Evolutionary conservation across 2,113 vertebrate species (phyloP).

Genomic region (Galemys pyrenaicus): DNA sequence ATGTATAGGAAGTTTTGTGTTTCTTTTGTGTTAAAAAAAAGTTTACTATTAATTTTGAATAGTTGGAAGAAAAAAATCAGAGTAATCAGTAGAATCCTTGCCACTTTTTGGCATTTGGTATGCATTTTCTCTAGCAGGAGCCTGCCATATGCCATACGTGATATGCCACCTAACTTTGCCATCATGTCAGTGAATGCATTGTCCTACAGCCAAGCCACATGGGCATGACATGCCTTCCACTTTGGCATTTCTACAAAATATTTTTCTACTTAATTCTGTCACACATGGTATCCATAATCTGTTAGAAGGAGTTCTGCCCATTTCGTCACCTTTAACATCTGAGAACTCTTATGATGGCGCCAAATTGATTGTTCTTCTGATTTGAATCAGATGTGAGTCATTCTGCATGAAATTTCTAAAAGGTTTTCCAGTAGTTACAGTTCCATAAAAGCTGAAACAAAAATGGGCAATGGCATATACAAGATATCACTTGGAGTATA

Average conservation of each 20-base stretch:
- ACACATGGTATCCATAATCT: conserved; percentile 79
- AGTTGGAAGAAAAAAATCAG: conserved; percentile 53
- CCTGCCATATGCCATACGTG: conserved; percentile 76
- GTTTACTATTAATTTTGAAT: conserved; percentile 62
- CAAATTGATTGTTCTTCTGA: conserved; percentile 76
- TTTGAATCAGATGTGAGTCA: conserved; percentile 68
- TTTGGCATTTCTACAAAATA: conserved; percentile 76
- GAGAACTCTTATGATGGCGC: conserved; percentile 59
- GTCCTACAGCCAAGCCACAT: conserved; percentile 80
- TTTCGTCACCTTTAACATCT: conserved; percentile 81
- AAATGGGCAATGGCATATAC: conserved; percentile 23
- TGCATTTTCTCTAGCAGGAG: conserved; percentile 80
- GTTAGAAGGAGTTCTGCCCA: conserved; percentile 73
- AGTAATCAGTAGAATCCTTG: conserved; percentile 17
- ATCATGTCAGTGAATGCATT: conserved; percentile 73
- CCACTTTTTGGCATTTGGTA: conserved; percentile 61
- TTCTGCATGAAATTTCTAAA: conserved; percentile 55
- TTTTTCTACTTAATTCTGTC: conserved; percentile 74
- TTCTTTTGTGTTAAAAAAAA: background rate
- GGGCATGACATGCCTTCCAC: conserved; percentile 70
- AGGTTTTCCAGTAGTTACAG: conserved; percentile 49
- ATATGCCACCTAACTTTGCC: conserved; percentile 80
- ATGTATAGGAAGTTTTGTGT: background rate
- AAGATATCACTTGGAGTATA: conserved; percentile 25
- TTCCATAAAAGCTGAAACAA: conserved; percentile 54